Conservation (phyloP, 1,140 invertebrate species). For the Hylaeus anthracinus region DNA sequence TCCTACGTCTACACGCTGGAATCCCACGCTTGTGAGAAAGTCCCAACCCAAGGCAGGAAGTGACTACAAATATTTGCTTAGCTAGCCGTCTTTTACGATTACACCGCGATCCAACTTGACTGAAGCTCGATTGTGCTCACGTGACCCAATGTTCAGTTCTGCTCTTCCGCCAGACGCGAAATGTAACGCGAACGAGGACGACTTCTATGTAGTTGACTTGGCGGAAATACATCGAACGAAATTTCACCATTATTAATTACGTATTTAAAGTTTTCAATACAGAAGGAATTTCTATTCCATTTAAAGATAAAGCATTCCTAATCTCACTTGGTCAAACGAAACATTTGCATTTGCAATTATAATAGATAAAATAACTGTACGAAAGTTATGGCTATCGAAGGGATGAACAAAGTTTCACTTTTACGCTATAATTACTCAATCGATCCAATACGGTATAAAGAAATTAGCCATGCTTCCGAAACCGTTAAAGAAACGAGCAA, state of each 20-base stretch:
- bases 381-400: too few species aligned
- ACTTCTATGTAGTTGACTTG: not conserved
- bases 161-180: not conserved
- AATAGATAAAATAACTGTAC: too few species aligned
- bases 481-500: slow-evolving; percentile 16
- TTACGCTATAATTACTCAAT: slow-evolving; percentile 1
- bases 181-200: not conserved
- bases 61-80: slow-evolving; percentile 76
- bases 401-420: too few species aligned
- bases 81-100: slow-evolving; percentile 51
- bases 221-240: not conserved
- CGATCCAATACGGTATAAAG: not conserved
- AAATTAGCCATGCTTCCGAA: slow-evolving; percentile 30
- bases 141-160: slow-evolving; percentile 42
- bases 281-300: too few species aligned
- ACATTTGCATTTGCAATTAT: too few species aligned
- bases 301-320: too few species aligned
- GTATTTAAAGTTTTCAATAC: not conserved
- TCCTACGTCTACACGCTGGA: slow-evolving; percentile 4
- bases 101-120: slow-evolving; percentile 47
- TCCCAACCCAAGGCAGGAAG: slow-evolving; percentile 64
- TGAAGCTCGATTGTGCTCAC: slow-evolving; percentile 50
- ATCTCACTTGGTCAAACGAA: too few species aligned
- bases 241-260: slow-evolving; percentile 7
- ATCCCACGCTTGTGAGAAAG: slow-evolving; percentile 58